A percentile compares a stretch with the other conserved stretches of the same genome.
Conservation (phyloP, 2,888 invertebrate genomes). For the Leptopilina myrica region DNA sequence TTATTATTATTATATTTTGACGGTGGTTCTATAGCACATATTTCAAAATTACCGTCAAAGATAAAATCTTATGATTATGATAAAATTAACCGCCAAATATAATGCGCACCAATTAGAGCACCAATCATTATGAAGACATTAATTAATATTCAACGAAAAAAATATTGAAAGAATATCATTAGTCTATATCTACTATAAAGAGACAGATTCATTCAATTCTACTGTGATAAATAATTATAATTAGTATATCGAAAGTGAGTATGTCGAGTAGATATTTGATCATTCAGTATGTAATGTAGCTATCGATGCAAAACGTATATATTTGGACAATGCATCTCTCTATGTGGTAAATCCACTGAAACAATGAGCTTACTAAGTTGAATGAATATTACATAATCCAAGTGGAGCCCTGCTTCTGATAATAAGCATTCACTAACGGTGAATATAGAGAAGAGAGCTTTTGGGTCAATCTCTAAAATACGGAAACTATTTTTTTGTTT, state of each 20-base stretch:
- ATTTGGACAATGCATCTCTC: conserved; percentile 4
- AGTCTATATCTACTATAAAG: too few relatives aligned
- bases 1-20: background rate
- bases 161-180: too few relatives aligned
- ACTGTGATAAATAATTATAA: background rate
- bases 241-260: background rate
- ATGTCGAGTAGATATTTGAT: background rate
- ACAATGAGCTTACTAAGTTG: background rate
- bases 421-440: background rate
- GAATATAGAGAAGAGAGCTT: background rate
- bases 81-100: too few relatives aligned
- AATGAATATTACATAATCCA: conserved; percentile 15
- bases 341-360: background rate
- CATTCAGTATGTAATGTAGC: background rate
- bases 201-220: background rate
- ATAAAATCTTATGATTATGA: background rate
- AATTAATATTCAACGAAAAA: background rate
- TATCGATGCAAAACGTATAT: background rate
- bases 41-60: background rate
- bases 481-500: background rate
- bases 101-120: background rate
- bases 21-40: background rate
- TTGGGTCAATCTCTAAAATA: background rate
- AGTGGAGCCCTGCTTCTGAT: conserved; percentile 14
- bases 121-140: background rate